A percentile compares a stretch with the other conserved stretches of the same genome.
These are phyloP conservation scores for Hypolimnas misippus DNA, from an alignment of 2,888 invertebrate species.

Conservation along the genomic window DNA sequence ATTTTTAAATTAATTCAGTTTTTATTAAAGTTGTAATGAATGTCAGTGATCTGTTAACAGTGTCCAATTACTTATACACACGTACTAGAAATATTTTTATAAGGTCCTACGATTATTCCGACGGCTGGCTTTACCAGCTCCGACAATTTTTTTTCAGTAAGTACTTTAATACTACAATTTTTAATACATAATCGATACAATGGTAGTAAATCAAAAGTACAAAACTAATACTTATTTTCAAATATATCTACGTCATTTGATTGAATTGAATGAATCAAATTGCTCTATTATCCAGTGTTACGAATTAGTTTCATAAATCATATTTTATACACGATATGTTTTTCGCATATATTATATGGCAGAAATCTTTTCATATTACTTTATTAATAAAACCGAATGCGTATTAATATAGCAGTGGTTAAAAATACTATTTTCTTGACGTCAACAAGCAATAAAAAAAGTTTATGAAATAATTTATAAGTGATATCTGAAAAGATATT, in stretches of 20 bases:
- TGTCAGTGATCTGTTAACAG: constrained; percentile 44
- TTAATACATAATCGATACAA: background rate
- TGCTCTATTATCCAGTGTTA: too few species aligned
- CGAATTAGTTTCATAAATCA: too few species aligned
- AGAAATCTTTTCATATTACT: too few species aligned
- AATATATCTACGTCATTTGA: too few species aligned
- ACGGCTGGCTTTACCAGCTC: constrained; percentile 61
- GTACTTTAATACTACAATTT: constrained; percentile 36
- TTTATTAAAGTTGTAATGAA: constrained; percentile 43
- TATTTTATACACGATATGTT: too few species aligned
- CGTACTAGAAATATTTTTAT: constrained; percentile 63
- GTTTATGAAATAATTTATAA: constrained; percentile 2
- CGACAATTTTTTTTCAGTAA: constrained; percentile 55
- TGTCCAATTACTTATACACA: constrained; percentile 58
- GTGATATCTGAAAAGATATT: background rate
- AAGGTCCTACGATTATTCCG: constrained; percentile 65
- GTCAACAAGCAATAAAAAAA: background rate
- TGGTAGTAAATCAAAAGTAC: background rate
- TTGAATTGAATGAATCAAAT: too few species aligned
- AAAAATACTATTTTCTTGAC: background rate
- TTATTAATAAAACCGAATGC: too few species aligned
- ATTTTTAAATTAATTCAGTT: constrained; percentile 50
- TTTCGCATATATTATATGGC: too few species aligned
- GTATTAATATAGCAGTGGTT: too few species aligned
- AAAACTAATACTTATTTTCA: too few species aligned